A percentile compares a stretch with the other conserved stretches of the same genome.
Conservation (phyloP, 2,797 vertebrate genomes). For the Adelosebastes latens region DNA sequence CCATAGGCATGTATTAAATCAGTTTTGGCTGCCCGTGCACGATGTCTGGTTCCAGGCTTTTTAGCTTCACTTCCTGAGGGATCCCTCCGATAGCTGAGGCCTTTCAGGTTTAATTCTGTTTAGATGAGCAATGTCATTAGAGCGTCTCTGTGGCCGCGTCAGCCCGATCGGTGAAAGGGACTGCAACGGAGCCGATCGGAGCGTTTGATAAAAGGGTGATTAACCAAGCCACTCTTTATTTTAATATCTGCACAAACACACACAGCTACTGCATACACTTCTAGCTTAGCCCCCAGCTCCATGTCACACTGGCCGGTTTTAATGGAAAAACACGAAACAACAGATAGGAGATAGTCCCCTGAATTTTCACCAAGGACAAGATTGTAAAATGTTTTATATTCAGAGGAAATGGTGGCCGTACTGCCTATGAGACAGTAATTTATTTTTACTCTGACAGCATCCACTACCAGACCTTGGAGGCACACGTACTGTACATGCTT, state of each 20-base stretch:
- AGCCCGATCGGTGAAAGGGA: conserved; percentile 44
- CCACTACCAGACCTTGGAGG: conserved; percentile 40
- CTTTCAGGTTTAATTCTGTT: conserved; percentile 75
- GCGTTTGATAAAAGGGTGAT: conserved; percentile 68
- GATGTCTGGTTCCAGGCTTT: conserved; percentile 53
- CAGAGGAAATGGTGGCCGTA: conserved; percentile 26
- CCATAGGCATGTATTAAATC: conserved; percentile 52
- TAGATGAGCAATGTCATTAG: conserved; percentile 72
- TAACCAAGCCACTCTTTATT: conserved; percentile 57
- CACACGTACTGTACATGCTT: conserved; percentile 31
- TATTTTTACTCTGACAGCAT: conserved; percentile 46
- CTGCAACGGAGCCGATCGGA: conserved; percentile 54
- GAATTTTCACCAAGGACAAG: conserved; percentile 55
- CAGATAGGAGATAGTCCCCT: conserved; percentile 34
- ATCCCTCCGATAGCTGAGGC: conserved; percentile 48
- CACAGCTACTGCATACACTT: conserved; percentile 6
- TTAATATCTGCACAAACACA: conserved; percentile 35
- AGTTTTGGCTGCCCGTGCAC: conserved; percentile 52
- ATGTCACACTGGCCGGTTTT: conserved; percentile 31
- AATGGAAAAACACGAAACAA: conserved; percentile 24
- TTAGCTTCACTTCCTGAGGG: conserved; percentile 57
- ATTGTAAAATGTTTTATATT: conserved; percentile 57
- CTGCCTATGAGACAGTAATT: conserved; percentile 22
- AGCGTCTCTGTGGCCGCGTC: conserved; percentile 53
- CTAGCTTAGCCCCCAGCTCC: conserved; percentile 15